These are phyloP conservation scores for Dendrophyllia cribrosa DNA, from an alignment of 64 coral and sea anemone species.

Conservation along the genomic window DNA sequence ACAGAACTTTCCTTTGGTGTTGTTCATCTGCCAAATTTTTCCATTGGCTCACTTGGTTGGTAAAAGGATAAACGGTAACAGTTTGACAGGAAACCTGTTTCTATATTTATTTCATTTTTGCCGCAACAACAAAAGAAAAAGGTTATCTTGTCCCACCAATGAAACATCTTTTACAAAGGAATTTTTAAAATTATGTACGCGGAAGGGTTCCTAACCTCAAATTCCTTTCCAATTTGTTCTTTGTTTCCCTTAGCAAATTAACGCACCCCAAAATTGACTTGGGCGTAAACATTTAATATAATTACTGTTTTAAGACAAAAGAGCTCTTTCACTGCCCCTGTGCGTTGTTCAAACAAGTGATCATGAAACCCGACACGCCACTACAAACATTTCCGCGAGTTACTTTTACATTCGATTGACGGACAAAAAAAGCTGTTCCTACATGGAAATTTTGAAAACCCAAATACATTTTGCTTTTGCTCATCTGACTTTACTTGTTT, in stretches of 20 bases:
- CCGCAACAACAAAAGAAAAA: slow-evolving; percentile 1
- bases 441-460: not conserved
- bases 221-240: not conserved
- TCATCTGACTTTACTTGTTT: not conserved
- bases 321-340: not conserved
- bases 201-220: not conserved
- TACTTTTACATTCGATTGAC: not conserved
- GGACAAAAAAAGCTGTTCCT: slow-evolving; percentile 34
- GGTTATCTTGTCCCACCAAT: not conserved
- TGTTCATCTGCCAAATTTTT: too few relatives aligned
- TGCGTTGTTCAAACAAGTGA: slow-evolving; percentile 25
- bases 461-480: not conserved
- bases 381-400: slow-evolving; percentile 9
- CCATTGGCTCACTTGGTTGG: too few relatives aligned
- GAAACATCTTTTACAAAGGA: slow-evolving; percentile 18
- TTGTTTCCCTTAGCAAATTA: not conserved
- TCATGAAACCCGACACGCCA: not conserved
- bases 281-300: slow-evolving; percentile 34
- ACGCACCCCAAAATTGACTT: not conserved
- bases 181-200: not conserved
- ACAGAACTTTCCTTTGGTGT: too few relatives aligned
- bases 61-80: not conserved
- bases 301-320: slow-evolving; percentile 25
- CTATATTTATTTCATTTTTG: not conserved
- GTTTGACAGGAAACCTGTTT: not conserved